A percentile compares a stretch with the other conserved stretches of the same genome.
Conservation (phyloP, 2,888 invertebrate species). For the Melanostoma mellinum region DNA sequence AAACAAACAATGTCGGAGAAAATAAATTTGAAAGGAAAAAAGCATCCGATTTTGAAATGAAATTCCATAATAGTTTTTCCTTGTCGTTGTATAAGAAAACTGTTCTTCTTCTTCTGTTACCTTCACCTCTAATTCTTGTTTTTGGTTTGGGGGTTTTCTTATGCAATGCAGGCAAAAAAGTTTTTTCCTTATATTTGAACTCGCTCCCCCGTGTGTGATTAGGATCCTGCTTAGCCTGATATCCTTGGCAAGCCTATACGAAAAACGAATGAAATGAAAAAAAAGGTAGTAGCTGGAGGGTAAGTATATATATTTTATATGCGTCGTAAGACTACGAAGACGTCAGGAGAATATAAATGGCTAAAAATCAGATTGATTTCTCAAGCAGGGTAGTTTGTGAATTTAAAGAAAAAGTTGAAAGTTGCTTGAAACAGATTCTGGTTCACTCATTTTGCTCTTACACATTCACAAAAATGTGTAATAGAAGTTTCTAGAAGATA, state of each 20-base stretch:
- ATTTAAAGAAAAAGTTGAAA: background rate
- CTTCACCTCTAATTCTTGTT: conserved; percentile 48
- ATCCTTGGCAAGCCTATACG: conserved; percentile 45
- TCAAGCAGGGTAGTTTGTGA: background rate
- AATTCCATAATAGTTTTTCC: conserved; percentile 47
- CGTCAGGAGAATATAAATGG: conserved; percentile 65
- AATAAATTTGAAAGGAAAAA: conserved; percentile 25
- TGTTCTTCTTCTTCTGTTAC: conserved; percentile 23
- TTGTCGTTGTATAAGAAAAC: background rate
- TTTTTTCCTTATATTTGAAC: conserved; percentile 25
- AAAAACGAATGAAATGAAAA: conserved; percentile 3
- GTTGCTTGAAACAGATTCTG: too few relatives aligned
- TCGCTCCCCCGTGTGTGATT: conserved; percentile 48
- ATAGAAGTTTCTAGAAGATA: too few relatives aligned
- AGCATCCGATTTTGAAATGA: conserved; percentile 20
- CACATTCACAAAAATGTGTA: too few relatives aligned
- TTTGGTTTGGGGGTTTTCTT: background rate
- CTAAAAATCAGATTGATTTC: conserved; percentile 22
- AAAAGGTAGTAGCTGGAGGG: conserved; percentile 38
- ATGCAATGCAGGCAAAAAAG: conserved; percentile 53
- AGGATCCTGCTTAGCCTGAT: conserved; percentile 51
- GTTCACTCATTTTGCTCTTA: too few relatives aligned
- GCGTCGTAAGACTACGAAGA: conserved; percentile 49
- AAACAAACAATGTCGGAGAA: conserved; percentile 10
- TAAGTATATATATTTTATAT: conserved; percentile 19